Percentiles rank a stretch among this genome's conserved stretches.
Evolutionary conservation across 2,797 vertebrate genomes (phyloP).

Genomic region (Acrocephalus scirpaceus): DNA sequence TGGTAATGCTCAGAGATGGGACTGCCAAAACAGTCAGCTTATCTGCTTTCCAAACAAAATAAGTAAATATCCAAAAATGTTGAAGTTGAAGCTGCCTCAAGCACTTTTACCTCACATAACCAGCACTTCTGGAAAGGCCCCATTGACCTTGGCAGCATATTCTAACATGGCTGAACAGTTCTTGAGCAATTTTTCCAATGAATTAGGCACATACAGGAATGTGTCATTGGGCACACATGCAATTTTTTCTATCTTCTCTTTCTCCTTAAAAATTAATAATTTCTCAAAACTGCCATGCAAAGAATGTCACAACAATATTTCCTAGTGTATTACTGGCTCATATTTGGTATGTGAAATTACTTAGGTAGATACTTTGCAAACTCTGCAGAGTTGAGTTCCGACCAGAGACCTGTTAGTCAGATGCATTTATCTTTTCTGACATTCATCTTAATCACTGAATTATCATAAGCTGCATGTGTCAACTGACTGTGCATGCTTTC

Average conservation of each 20-base stretch:
- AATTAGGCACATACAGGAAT: background rate
- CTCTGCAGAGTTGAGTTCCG: background rate
- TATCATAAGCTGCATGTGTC: background rate
- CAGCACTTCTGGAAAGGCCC: constrained; percentile 37
- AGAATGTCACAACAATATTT: background rate
- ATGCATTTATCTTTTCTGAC: background rate
- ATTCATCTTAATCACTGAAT: background rate
- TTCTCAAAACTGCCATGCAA: background rate
- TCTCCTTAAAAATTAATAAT: constrained; percentile 54
- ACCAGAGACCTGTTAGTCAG: background rate
- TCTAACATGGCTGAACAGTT: background rate
- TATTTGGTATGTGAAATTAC: background rate
- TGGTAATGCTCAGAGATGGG: background rate
- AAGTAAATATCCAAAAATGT: constrained; percentile 42
- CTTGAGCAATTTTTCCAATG: background rate
- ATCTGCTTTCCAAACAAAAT: constrained; percentile 22
- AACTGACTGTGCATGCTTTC: background rate
- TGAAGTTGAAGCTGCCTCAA: background rate
- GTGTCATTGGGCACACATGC: background rate
- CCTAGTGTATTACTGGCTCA: background rate
- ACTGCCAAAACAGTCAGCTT: background rate
- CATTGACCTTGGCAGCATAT: background rate
- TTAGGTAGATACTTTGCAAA: background rate
- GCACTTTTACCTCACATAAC: constrained; percentile 22
- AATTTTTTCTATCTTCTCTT: background rate